Base-by-base conservation (phyloP, 1,140 invertebrate genomes). In the Papilio dardanus region DNA sequence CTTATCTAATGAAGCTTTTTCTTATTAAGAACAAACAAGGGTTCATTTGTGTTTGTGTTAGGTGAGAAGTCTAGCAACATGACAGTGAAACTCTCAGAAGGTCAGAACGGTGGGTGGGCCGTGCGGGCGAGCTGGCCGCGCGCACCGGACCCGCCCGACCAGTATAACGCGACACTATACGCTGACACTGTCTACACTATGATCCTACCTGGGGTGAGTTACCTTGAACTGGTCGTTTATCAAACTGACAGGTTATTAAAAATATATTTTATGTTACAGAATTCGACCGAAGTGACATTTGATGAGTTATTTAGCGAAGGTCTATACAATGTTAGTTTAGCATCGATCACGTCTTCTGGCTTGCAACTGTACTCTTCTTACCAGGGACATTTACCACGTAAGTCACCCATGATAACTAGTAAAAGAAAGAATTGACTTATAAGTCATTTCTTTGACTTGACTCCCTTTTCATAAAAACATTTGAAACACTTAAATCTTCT, bases 181-280 rank as follows among this genome's bases (percentile, higher is more conserved):
- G 16, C 40, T 42, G 40, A 42, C 16, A n/a, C 40, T 42, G 4
- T n/a, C 40, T 66, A 76, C 1, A 73, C 6, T n/a, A 8, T 42
- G 4, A 62, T 46, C 0, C 30, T 86, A n/a, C 33, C 82, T 1
- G 84, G 85, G 78, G 89, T 91, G 77, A 84, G 87, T 79, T 46
- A 46, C 42, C 16, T 46, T n/a, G n/a, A 46, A 46, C n/a, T 46
- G 16, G 42, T 46, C 42, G 42, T 46, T 5, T 42, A 10, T 12
- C 8, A 37, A 37, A 37, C 35, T 10, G 4, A 12, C 3, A 37
- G 8, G 8, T 37, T 37, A 37, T 37, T 37, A 7, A 10, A 2
- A 37, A 8, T 2, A 42, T 42, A 42, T 16, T 42, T 50, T 40
- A 54, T 16, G 4, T 69, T 71, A 28, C 81, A 90, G 88, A 80